Percentiles rank a stretch among this genome's conserved stretches.
Conservation (phyloP, 2,888 invertebrate genomes). For the Matsumyia berberina region DNA sequence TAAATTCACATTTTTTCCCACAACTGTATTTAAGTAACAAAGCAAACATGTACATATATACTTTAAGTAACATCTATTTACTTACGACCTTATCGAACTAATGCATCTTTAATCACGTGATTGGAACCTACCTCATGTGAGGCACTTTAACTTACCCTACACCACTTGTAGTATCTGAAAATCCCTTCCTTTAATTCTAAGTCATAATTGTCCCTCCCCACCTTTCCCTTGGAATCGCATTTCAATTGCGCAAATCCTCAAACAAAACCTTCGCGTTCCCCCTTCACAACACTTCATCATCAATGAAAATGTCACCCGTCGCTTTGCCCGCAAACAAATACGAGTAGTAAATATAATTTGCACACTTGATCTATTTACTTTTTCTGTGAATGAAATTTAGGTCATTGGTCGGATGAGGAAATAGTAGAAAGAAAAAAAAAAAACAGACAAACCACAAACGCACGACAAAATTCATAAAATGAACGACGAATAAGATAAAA, state of each 20-base stretch:
- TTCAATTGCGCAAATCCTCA: slow-evolving; percentile 36
- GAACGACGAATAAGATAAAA: slow-evolving; percentile 32
- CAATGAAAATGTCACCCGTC: slow-evolving; percentile 33
- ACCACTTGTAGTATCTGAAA: background rate
- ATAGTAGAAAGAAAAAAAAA: slow-evolving; percentile 11
- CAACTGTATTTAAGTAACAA: too few species aligned
- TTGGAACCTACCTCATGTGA: background rate
- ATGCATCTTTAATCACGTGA: background rate
- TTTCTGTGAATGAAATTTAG: slow-evolving; percentile 63
- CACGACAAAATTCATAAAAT: background rate
- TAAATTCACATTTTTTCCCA: too few species aligned
- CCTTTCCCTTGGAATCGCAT: slow-evolving; percentile 16
- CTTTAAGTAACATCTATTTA: background rate
- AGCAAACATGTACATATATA: too few species aligned
- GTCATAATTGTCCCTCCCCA: background rate
- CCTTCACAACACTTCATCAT: background rate
- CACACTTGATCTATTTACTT: slow-evolving; percentile 63
- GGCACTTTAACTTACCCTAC: background rate
- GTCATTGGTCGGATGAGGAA: slow-evolving; percentile 56
- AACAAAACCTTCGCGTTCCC: slow-evolving; percentile 1
- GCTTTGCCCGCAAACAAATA: slow-evolving; percentile 16
- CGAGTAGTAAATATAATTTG: slow-evolving; percentile 51
- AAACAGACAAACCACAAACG: background rate
- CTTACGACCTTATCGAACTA: slow-evolving; percentile 6
- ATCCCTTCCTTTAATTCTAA: background rate